A percentile compares a stretch with the other conserved stretches of the same genome.
phyloP scores from a whole-genome alignment of 2,113 vertebrate species.

The Miniopterus natalensis region DNA sequence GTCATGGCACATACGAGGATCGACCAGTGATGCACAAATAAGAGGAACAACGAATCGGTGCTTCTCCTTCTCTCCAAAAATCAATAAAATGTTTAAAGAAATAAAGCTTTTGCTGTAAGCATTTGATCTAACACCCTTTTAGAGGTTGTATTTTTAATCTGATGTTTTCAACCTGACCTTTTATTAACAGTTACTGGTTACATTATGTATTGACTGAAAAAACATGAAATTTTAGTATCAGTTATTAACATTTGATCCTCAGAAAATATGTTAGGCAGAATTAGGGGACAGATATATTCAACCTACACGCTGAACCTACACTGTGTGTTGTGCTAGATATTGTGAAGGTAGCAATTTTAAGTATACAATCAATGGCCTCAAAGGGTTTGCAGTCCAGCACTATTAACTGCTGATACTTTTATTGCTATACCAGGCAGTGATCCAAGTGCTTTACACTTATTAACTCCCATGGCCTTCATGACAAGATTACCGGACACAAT shows the following conservation, averaged over 20 bases:
- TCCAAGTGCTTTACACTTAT: neutral
- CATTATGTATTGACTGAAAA: neutral
- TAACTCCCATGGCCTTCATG: neutral
- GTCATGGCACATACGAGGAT: neutral
- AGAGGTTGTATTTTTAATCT: neutral
- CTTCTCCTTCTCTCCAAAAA: neutral
- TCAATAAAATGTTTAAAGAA: neutral
- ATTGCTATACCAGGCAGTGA: neutral
- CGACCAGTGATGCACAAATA: neutral
- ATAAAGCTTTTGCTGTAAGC: neutral
- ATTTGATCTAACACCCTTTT: neutral
- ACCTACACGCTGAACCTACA: neutral
- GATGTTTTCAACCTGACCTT: constrained; percentile 17
- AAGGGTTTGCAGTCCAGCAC: neutral
- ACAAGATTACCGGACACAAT: neutral
- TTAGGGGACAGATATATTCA: neutral
- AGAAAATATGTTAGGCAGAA: neutral
- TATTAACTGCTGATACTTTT: neutral
- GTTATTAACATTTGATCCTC: neutral
- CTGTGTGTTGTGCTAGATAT: neutral
- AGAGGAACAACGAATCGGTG: neutral
- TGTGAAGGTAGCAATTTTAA: neutral
- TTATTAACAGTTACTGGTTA: constrained; percentile 15
- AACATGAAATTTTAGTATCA: constrained; percentile 18
- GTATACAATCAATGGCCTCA: neutral